These are phyloP conservation scores for Araneus ventricosus DNA, from an alignment of 1,140 invertebrate genomes.

Conservation along the genomic window DNA sequence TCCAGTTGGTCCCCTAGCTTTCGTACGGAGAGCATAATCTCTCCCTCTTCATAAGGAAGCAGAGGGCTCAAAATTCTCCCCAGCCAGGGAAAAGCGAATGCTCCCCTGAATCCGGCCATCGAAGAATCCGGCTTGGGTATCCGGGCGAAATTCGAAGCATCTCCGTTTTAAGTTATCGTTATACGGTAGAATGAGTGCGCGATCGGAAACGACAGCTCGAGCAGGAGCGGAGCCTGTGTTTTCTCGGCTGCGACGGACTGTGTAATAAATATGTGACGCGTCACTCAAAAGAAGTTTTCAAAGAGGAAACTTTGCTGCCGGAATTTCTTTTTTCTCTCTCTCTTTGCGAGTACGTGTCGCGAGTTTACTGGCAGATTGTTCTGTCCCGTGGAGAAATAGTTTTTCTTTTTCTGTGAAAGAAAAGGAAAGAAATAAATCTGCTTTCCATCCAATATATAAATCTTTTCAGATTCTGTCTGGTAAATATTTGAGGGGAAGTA, in stretches of 20 bases:
- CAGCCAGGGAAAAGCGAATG: neutral
- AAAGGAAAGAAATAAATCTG: neutral
- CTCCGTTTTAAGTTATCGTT: slow-evolving; percentile 29
- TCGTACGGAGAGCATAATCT: neutral
- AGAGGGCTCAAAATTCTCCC: slow-evolving; percentile 3
- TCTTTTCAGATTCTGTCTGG: neutral
- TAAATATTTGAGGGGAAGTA: slow-evolving; percentile 2
- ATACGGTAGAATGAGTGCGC: slow-evolving; percentile 5
- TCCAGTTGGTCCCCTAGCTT: neutral
- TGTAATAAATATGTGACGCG: slow-evolving; percentile 33
- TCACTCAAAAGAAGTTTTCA: neutral
- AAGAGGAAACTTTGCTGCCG: slow-evolving; percentile 18
- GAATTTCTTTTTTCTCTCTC: neutral
- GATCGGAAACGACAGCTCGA: slow-evolving; percentile 16
- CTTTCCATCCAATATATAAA: neutral
- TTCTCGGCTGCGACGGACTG: slow-evolving; percentile 13
- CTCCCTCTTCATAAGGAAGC: slow-evolving; percentile 6
- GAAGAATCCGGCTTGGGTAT: neutral
- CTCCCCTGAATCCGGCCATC: neutral
- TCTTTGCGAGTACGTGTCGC: neutral
- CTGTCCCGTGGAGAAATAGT: neutral
- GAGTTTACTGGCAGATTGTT: slow-evolving; percentile 26
- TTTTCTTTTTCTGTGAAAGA: neutral
- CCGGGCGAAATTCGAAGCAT: slow-evolving; percentile 24
- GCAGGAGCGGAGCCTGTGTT: neutral